phyloP scores from a whole-genome alignment of 64 coral and sea anemone species.

The Montipora sp. region DNA sequence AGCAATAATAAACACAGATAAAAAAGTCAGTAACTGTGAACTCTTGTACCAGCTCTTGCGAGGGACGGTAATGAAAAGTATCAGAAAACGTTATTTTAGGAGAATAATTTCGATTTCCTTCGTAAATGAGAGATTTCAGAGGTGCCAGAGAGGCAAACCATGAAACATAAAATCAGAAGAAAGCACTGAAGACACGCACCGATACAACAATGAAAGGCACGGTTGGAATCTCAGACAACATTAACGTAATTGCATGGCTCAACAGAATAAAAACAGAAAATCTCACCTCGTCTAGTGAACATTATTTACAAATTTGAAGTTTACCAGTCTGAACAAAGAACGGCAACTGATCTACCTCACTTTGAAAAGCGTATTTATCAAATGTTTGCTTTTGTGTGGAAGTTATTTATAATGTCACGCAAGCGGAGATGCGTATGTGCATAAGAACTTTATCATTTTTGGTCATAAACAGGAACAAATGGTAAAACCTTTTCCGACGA shows the following conservation, averaged over 20 bases:
- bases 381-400: not conserved
- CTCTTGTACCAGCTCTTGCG: not conserved
- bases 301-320: not conserved
- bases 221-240: not conserved
- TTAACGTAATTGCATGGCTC: not conserved
- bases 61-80: not conserved
- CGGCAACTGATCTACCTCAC: not conserved
- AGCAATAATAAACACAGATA: not conserved
- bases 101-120: not conserved
- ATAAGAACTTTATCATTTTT: not conserved
- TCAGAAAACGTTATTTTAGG: not conserved
- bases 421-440: not conserved
- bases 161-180: not conserved
- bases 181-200: not conserved
- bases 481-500: not conserved
- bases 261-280: not conserved
- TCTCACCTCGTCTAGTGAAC: not conserved
- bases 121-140: not conserved
- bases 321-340: not conserved
- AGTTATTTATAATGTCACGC: not conserved
- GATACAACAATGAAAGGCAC: constrained; percentile 6
- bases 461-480: not conserved
- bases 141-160: not conserved
- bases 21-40: not conserved
- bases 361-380: not conserved